Evolutionary conservation across 2,113 vertebrate species (phyloP).

Genomic region (Gnathonemus longibarbis): DNA sequence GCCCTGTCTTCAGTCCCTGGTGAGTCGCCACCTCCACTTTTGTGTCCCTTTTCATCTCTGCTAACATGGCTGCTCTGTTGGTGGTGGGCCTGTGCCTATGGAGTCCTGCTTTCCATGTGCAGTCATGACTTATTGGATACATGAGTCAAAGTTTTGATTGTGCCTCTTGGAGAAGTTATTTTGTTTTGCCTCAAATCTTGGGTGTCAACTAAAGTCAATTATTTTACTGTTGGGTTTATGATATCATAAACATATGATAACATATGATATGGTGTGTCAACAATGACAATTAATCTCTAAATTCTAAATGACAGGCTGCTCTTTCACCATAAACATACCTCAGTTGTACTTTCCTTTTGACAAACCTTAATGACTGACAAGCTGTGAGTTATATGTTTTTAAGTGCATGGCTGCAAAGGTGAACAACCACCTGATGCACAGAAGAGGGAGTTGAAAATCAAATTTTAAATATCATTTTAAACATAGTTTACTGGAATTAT

Average conservation of each 20-base stretch:
- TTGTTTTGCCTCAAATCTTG: background rate
- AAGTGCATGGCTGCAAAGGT: background rate
- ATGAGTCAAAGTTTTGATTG: background rate
- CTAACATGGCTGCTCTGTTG: background rate
- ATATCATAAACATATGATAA: too few relatives aligned
- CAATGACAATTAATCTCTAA: too few relatives aligned
- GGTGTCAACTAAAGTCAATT: background rate
- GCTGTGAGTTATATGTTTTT: background rate
- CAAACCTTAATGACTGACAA: background rate
- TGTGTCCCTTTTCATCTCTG: background rate
- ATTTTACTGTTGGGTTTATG: background rate
- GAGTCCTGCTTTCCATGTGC: background rate
- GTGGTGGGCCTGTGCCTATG: background rate
- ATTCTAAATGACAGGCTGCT: background rate
- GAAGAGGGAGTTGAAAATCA: background rate
- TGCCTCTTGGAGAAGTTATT: background rate
- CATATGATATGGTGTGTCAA: too few relatives aligned
- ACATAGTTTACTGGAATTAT: background rate
- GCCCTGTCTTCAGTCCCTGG: conserved; percentile 56
- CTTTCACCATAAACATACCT: background rate
- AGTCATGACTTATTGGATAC: background rate
- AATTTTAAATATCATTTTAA: too few relatives aligned
- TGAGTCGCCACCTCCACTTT: conserved; percentile 35
- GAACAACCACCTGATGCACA: background rate
- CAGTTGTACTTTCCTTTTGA: too few relatives aligned